Conservation (phyloP, 2,888 invertebrate genomes). For the Epirrhoe tristata region DNA sequence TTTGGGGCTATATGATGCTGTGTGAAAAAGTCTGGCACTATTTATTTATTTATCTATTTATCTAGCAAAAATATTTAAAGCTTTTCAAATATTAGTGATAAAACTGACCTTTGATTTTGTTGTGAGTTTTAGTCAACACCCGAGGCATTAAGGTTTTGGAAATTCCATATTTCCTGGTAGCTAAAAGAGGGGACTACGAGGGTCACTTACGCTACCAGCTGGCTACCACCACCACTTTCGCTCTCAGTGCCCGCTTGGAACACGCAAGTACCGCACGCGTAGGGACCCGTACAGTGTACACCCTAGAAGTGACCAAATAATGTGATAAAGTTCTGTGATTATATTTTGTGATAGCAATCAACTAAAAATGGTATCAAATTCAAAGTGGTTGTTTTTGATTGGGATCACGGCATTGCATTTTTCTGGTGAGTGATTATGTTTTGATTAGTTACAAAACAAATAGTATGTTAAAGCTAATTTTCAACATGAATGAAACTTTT, state of each 20-base stretch:
- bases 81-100: too few relatives aligned
- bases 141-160: neutral
- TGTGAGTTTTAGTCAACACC: neutral
- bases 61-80: neutral
- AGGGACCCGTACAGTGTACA: slow-evolving; percentile 24
- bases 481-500: neutral
- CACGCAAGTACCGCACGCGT: slow-evolving; percentile 63
- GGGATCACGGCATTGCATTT: slow-evolving; percentile 72
- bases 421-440: slow-evolving; percentile 55
- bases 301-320: slow-evolving; percentile 17
- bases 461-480: neutral
- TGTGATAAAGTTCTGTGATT: slow-evolving; percentile 33
- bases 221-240: slow-evolving; percentile 69
- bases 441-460: neutral
- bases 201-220: slow-evolving; percentile 50
- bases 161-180: slow-evolving; percentile 22
- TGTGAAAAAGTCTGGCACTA: too few relatives aligned
- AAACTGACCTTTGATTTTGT: neutral
- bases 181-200: slow-evolving; percentile 57
- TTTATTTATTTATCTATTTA: too few relatives aligned
- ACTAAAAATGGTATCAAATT: slow-evolving; percentile 65
- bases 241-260: slow-evolving; percentile 66
- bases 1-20: too few relatives aligned
- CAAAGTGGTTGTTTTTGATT: slow-evolving; percentile 73
- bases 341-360: slow-evolving; percentile 31